Conservation (phyloP, 2,888 invertebrate species). For the Drosophila ustulata region DNA sequence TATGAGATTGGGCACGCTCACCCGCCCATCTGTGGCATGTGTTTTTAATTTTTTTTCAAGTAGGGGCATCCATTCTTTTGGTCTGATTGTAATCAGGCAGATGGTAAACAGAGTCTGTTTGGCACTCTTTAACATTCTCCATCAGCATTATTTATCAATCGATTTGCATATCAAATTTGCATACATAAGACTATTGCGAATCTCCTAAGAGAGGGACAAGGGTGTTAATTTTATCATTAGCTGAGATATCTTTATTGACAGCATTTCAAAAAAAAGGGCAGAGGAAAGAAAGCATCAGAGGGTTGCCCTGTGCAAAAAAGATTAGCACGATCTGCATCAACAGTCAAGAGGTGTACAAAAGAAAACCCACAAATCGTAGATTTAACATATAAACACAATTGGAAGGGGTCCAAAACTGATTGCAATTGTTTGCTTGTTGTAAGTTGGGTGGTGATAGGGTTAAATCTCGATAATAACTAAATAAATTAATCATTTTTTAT, state of each 20-base stretch:
- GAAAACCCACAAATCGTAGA: conserved; percentile 52
- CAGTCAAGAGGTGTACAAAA: conserved; percentile 64
- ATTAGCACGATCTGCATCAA: conserved; percentile 20
- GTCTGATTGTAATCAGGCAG: conserved; percentile 43
- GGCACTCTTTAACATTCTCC: conserved; percentile 8
- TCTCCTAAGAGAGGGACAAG: background rate
- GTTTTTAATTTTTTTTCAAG: background rate
- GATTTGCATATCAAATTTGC: conserved; percentile 56
- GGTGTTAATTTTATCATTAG: conserved; percentile 75
- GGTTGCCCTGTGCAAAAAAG: conserved; percentile 25
- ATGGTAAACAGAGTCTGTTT: conserved; percentile 11
- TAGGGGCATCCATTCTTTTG: conserved; percentile 5
- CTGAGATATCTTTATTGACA: conserved; percentile 55
- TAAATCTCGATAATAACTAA: too few species aligned
- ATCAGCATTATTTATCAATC: conserved; percentile 8
- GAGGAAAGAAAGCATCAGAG: background rate
- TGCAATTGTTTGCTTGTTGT: conserved; percentile 4
- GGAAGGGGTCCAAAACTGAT: conserved; percentile 3
- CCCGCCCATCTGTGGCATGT: conserved; percentile 3
- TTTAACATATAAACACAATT: conserved; percentile 65
- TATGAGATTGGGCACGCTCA: too few species aligned
- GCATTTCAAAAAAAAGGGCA: conserved; percentile 31
- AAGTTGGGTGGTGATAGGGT: too few species aligned
- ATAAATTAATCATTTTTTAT: too few species aligned
- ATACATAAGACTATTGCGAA: conserved; percentile 47